Percentiles rank a stretch among this genome's conserved stretches.
Conservation (phyloP, 2,888 invertebrate species). For the Melieria crassipennis region DNA sequence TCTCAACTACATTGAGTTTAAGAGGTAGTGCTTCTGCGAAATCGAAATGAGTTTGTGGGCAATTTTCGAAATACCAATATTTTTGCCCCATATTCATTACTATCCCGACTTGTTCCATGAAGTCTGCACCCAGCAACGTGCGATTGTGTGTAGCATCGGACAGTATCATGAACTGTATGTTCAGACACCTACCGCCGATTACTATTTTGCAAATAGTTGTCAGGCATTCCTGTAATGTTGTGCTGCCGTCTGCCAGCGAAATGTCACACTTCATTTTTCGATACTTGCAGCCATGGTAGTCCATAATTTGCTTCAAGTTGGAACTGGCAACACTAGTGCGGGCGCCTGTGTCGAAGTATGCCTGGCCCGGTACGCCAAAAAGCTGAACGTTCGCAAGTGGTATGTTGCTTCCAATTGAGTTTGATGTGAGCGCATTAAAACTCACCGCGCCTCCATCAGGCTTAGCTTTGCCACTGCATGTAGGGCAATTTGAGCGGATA, state of each 20-base stretch:
- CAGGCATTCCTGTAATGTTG: slow-evolving; percentile 23
- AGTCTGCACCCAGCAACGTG: slow-evolving; percentile 38
- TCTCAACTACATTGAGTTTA: slow-evolving; percentile 25
- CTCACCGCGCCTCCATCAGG: neutral
- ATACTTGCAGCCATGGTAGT: slow-evolving; percentile 32
- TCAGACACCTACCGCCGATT: slow-evolving; percentile 33
- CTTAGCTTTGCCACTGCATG: neutral
- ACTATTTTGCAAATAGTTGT: slow-evolving; percentile 33
- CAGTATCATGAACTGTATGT: slow-evolving; percentile 31
- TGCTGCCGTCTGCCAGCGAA: slow-evolving; percentile 30
- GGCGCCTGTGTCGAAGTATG: slow-evolving; percentile 40
- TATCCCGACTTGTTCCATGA: slow-evolving; percentile 33
- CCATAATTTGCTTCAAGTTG: slow-evolving; percentile 35
- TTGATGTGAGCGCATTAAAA: slow-evolving; percentile 3
- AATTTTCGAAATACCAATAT: slow-evolving; percentile 36
- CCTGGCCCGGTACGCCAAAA: slow-evolving; percentile 38
- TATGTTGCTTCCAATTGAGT: slow-evolving; percentile 13
- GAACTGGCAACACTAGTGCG: slow-evolving; percentile 41
- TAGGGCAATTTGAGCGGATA: neutral
- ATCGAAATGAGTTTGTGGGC: slow-evolving; percentile 27
- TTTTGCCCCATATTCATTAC: slow-evolving; percentile 42
- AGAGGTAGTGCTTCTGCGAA: slow-evolving; percentile 30
- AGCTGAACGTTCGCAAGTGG: slow-evolving; percentile 30
- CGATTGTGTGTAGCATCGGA: slow-evolving; percentile 33
- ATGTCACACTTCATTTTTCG: slow-evolving; percentile 14